Percentiles rank a stretch among this genome's conserved stretches.
Evolutionary conservation across 2,888 invertebrate species (phyloP).

Genomic region (Campoplex nolae): DNA sequence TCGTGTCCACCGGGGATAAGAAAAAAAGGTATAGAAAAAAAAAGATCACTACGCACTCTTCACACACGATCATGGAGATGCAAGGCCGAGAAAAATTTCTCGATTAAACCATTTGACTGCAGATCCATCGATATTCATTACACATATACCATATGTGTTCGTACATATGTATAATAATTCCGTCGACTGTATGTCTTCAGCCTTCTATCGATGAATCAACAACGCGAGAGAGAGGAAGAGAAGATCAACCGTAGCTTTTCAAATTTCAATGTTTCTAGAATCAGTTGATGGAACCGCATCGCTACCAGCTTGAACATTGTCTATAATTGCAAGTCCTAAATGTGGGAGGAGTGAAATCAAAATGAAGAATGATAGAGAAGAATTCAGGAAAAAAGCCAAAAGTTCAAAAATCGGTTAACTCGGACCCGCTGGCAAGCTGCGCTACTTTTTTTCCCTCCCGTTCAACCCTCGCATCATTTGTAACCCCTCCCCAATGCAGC

Average conservation of each 20-base stretch:
- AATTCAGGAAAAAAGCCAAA: slow-evolving; percentile 28
- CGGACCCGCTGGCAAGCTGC: slow-evolving; percentile 77
- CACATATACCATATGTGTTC: slow-evolving; percentile 16
- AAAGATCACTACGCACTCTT: slow-evolving; percentile 48
- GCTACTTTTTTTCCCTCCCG: slow-evolving; percentile 62
- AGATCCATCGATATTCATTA: slow-evolving; percentile 64
- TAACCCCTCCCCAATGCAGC: slow-evolving; percentile 29
- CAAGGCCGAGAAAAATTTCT: slow-evolving; percentile 68
- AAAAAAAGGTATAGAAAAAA: slow-evolving; percentile 37
- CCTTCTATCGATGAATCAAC: slow-evolving; percentile 57
- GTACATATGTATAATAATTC: slow-evolving; percentile 50
- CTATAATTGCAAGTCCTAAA: slow-evolving; percentile 7
- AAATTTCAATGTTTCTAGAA: slow-evolving; percentile 70
- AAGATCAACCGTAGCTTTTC: slow-evolving; percentile 78
- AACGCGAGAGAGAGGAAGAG: neutral
- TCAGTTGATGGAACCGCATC: slow-evolving; percentile 52
- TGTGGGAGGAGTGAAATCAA: slow-evolving; percentile 21
- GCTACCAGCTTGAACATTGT: slow-evolving; percentile 67
- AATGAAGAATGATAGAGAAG: slow-evolving; percentile 65
- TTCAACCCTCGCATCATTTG: slow-evolving; percentile 56
- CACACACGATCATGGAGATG: slow-evolving; percentile 64
- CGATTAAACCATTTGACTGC: slow-evolving; percentile 68
- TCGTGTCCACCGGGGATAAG: slow-evolving; percentile 37
- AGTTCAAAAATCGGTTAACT: slow-evolving; percentile 34
- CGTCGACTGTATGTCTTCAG: slow-evolving; percentile 57